These are phyloP conservation scores for Holothuria leucospilota DNA, from an alignment of 53 echinoderm and acorn worm species.

Conservation along the genomic window DNA sequence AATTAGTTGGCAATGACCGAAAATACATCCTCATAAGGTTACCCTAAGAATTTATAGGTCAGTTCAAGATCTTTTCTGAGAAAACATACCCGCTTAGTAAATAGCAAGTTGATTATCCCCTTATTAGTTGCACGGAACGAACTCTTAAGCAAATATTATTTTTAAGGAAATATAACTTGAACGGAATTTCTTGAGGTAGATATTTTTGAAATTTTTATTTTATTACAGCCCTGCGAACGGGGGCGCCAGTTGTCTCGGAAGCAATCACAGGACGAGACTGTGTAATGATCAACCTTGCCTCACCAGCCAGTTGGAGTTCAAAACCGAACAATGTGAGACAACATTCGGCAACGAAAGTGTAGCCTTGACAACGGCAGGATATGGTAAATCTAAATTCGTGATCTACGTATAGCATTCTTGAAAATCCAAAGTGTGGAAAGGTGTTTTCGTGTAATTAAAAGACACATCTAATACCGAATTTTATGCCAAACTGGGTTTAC, in stretches of 20 bases:
- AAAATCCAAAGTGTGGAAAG: too few relatives aligned
- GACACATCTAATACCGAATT: too few relatives aligned
- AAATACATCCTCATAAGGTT: too few relatives aligned
- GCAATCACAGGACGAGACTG: background rate
- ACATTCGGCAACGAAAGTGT: background rate
- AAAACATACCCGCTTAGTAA: too few relatives aligned
- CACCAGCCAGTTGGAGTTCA: background rate
- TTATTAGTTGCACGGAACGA: too few relatives aligned
- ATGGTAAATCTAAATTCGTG: background rate
- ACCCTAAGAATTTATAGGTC: too few relatives aligned
- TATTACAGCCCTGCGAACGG: slow-evolving; percentile 46
- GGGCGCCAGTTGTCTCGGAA: slow-evolving; percentile 28
- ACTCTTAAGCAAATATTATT: too few relatives aligned
- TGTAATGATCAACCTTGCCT: background rate
- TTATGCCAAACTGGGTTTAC: too few relatives aligned
- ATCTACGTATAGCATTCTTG: background rate
- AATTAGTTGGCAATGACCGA: too few relatives aligned
- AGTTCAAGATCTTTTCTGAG: too few relatives aligned
- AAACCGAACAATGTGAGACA: background rate
- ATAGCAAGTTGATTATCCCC: too few relatives aligned
- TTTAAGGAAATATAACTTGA: background rate
- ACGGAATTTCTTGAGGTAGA: background rate
- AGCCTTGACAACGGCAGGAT: background rate
- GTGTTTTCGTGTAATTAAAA: too few relatives aligned
- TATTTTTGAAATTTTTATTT: background rate